phyloP scores from a whole-genome alignment of 1,140 invertebrate species.

The Saxidomus purpurata region DNA sequence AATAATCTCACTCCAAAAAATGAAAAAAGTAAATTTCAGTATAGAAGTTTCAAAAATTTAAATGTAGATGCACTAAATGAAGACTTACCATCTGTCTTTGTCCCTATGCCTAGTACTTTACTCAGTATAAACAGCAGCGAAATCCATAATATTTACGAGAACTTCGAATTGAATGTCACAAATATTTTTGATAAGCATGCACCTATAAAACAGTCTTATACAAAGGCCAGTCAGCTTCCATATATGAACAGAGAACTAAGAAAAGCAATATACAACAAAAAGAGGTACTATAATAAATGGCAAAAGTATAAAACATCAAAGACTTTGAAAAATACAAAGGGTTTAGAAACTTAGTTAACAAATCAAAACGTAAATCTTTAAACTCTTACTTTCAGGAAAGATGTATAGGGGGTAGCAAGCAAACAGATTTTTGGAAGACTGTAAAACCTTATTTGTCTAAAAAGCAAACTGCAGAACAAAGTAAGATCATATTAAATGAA shows the following conservation, averaged over 20 bases:
- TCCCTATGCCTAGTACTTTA: background rate
- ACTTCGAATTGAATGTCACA: background rate
- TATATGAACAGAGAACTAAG: background rate
- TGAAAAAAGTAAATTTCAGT: slow-evolving; percentile 47
- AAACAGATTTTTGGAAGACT: background rate
- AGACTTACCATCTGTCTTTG: background rate
- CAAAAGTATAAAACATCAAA: slow-evolving; percentile 18
- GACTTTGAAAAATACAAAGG: slow-evolving; percentile 16
- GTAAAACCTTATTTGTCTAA: background rate
- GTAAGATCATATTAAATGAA: slow-evolving; percentile 48
- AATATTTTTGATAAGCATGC: slow-evolving; percentile 40
- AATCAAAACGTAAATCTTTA: background rate
- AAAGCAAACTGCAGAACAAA: background rate
- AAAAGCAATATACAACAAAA: slow-evolving; percentile 1
- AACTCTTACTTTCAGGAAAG: too few species aligned
- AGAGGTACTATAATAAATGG: slow-evolving; percentile 9
- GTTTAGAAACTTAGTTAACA: slow-evolving; percentile 35
- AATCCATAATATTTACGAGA: slow-evolving; percentile 30
- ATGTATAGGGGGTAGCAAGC: background rate
- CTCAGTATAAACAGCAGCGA: background rate
- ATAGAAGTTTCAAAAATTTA: slow-evolving; percentile 56
- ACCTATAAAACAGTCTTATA: background rate
- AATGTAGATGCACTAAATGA: background rate
- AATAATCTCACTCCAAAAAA: slow-evolving; percentile 36
- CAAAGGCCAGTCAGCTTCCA: background rate